Evolutionary conservation across 2,888 invertebrate species (phyloP), one percentile per base, ranked within the genome.

Genomic region (Entomobrya proxima): DNA sequence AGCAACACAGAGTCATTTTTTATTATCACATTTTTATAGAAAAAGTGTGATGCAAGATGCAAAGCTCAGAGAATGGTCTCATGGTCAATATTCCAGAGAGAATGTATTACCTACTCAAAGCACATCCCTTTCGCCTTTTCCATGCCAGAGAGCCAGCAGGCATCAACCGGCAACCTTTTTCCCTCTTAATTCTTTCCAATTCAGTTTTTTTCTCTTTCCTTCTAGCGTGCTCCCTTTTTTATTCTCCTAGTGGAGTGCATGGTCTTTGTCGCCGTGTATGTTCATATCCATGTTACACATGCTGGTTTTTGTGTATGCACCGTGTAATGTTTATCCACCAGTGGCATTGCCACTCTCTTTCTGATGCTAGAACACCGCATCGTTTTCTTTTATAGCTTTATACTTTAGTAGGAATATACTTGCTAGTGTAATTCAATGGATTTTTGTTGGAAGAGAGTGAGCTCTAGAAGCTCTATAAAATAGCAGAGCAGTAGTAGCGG

Each of bases 161-260:
- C 2, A 47, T 30, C 24, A 83, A 83, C 81, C 76, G 84, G 84
- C 84, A 85, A 85, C 72, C 84, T 78, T 78, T 85, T 84, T 84
- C 76, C 64, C 76, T 75, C 76, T 74, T 76, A 77, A 69, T 77
- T 83, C 40, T 58, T n/a, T 77, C 83, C 77, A 64, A 52, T 55
- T 72, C 52, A n/a, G 69, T 50, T 50, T 67, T 77, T 77, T 32
- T n/a, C n/a, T n/a, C n/a, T n/a, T n/a, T n/a, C n/a, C n/a, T n/a
- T n/a, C 27, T 55, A 44, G 15, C 69, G 27, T 64, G 64, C 67
- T 64, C 47, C 72, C 44, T 58, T 61, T 64, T 78, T 78, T 40
- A 44, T 74, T 30, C n/a, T 78, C 64, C 58, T 55, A 32, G 32
- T 52, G 32, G 24, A n/a, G n/a, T 74, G 50, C 74, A 18, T 74